A percentile compares a stretch with the other conserved stretches of the same genome.
Conservation (phyloP, 2,113 vertebrate species). For the Ciconia boyciana region DNA sequence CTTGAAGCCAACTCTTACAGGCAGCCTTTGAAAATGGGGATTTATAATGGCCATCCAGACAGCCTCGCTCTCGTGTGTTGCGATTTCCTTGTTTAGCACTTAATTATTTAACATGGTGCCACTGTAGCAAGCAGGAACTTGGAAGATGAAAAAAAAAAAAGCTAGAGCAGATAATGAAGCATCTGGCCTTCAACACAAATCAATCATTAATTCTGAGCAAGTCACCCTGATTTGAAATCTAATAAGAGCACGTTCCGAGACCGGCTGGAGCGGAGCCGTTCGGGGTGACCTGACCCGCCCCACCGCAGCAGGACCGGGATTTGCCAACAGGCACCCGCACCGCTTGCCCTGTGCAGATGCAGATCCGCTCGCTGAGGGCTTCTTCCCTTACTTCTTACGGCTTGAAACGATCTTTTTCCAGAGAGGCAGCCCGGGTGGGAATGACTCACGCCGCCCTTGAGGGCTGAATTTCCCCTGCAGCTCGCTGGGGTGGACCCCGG, state of each 20-base stretch:
- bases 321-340: not conserved
- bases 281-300: not conserved
- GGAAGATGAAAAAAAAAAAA: not conserved
- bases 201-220: not conserved
- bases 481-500: not conserved
- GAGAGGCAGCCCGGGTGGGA: not conserved
- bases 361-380: not conserved
- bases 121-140: not conserved
- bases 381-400: not conserved
- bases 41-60: not conserved
- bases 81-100: not conserved
- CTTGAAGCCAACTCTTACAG: not conserved
- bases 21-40: not conserved
- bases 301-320: not conserved
- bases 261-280: not conserved
- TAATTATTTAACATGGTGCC: not conserved
- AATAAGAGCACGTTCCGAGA: not conserved
- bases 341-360: not conserved
- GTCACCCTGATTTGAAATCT: not conserved
- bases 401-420: not conserved
- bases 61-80: not conserved
- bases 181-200: not conserved
- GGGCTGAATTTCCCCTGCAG: not conserved
- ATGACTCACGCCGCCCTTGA: rapidly evolving
- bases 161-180: conserved; percentile 31